Conservation (phyloP, 2,797 vertebrate species). For the Darevskia mixta region DNA sequence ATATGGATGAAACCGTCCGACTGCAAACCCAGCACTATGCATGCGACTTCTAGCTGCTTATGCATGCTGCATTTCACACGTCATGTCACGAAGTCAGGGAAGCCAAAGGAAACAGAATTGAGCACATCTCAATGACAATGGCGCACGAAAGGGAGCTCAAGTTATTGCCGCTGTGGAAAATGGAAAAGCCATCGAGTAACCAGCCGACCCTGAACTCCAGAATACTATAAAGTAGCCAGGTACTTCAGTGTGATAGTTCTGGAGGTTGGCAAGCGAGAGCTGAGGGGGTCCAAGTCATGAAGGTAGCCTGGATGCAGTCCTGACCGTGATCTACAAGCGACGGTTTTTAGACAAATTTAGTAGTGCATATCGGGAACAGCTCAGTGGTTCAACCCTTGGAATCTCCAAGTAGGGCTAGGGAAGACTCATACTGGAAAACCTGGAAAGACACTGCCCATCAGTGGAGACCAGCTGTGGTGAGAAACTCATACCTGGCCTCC, state of each 20-base stretch:
- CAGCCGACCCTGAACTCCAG: background rate
- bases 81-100: background rate
- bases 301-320: background rate
- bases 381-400: too few species aligned
- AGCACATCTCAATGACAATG: background rate
- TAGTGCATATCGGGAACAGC: too few species aligned
- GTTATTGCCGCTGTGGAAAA: background rate
- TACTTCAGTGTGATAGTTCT: background rate
- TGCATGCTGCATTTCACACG: constrained; percentile 1
- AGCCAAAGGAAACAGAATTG: background rate
- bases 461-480: too few species aligned
- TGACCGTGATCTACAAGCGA: background rate
- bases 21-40: background rate
- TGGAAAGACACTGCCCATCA: too few species aligned
- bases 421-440: too few species aligned
- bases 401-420: too few species aligned
- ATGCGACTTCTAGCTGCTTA: constrained; percentile 1
- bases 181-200: background rate
- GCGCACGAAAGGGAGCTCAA: background rate
- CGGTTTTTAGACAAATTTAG: background rate
- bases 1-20: background rate
- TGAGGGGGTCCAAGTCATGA: background rate
- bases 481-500: too few species aligned
- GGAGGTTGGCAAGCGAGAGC: background rate
- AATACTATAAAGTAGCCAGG: background rate